Conservation (phyloP, 2,888 invertebrate genomes). For the Trachelus tabidus region DNA sequence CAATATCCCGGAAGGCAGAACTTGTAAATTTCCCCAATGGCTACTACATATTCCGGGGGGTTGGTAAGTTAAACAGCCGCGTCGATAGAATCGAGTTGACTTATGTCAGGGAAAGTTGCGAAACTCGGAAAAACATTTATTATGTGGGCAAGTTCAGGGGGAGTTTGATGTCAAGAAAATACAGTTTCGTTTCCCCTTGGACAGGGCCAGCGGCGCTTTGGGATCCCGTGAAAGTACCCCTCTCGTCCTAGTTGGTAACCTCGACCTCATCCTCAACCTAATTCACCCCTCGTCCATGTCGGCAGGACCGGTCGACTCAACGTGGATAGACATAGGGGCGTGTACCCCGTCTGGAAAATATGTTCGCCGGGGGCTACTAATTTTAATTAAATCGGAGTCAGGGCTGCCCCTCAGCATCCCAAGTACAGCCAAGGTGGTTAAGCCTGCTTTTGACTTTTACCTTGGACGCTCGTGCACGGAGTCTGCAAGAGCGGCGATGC, state of each 20-base stretch:
- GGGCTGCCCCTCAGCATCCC: constrained; percentile 38
- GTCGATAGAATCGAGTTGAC: constrained; percentile 6
- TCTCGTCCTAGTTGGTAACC: neutral
- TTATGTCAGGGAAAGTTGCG: constrained; percentile 10
- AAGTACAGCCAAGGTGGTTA: constrained; percentile 45
- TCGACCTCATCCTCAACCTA: neutral
- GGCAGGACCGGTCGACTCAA: neutral
- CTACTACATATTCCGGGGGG: constrained; percentile 21
- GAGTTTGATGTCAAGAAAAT: constrained; percentile 15
- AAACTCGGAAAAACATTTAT: constrained; percentile 17
- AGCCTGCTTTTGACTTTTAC: constrained; percentile 32
- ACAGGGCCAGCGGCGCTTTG: neutral
- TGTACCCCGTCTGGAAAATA: constrained; percentile 42
- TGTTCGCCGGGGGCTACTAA: constrained; percentile 48
- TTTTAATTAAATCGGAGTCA: constrained; percentile 58
- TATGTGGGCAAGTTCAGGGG: constrained; percentile 6
- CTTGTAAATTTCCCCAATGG: constrained; percentile 26
- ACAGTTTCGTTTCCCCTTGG: neutral
- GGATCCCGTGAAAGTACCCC: neutral
- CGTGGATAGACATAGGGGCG: constrained; percentile 23
- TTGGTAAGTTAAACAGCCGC: constrained; percentile 17
- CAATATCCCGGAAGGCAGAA: constrained; percentile 18
- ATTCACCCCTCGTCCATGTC: neutral
- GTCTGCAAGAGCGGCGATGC: neutral
- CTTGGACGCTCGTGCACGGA: neutral